phyloP scores from a whole-genome alignment of 1,140 invertebrate genomes.

The Hylaeus volcanicus region DNA sequence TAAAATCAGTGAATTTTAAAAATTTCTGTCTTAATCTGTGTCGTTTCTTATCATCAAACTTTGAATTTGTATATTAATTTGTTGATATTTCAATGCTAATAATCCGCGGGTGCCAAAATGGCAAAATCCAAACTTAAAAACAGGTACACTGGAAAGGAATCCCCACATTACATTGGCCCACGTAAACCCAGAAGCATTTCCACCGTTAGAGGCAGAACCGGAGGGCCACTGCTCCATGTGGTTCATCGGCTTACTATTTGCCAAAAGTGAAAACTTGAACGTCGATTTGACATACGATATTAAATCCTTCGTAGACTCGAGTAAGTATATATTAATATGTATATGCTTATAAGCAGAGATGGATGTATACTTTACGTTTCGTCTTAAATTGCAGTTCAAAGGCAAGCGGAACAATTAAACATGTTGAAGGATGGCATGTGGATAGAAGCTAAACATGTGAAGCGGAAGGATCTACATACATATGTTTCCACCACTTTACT shows the following conservation, averaged over 20 bases:
- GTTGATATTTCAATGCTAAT: slow-evolving; percentile 50
- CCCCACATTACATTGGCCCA: slow-evolving; percentile 94
- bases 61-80: slow-evolving; percentile 34
- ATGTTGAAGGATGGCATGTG: slow-evolving; percentile 94
- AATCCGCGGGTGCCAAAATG: slow-evolving; percentile 60
- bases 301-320: slow-evolving; percentile 91
- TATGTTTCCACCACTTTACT: slow-evolving; percentile 88
- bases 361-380: neutral
- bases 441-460: slow-evolving; percentile 90
- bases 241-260: slow-evolving; percentile 97
- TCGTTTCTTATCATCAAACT: slow-evolving; percentile 30
- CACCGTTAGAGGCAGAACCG: slow-evolving; percentile 78
- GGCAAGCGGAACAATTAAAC: slow-evolving; percentile 85
- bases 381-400: slow-evolving; percentile 81
- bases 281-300: slow-evolving; percentile 97
- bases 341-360: too few relatives aligned
- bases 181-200: slow-evolving; percentile 95
- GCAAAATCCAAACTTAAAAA: slow-evolving; percentile 65
- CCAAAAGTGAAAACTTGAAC: slow-evolving; percentile 92
- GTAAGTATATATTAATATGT: slow-evolving; percentile 66
- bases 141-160: slow-evolving; percentile 94
- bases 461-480: slow-evolving; percentile 87
- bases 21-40: slow-evolving; percentile 46
- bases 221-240: slow-evolving; percentile 89
- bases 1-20: slow-evolving; percentile 19